Evolutionary conservation across 1,140 invertebrate genomes (phyloP), one percentile per base, ranked within the genome.

Genomic region (Arctopsyche grandis): DNA sequence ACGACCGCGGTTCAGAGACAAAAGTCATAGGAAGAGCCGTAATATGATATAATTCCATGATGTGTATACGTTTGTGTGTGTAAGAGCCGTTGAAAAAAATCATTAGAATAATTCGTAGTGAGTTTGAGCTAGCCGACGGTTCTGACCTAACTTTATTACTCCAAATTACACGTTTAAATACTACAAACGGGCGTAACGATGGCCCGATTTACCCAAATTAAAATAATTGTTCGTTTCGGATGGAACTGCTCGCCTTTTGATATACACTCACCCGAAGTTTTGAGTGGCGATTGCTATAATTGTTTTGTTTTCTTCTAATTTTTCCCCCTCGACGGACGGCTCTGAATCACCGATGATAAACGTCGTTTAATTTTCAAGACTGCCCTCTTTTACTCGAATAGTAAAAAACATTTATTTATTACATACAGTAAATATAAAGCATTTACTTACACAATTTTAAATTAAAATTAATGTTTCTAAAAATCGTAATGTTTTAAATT

Each of bases 91-190:
- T 14, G 12, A n/a, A 79, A 81, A 81, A 79, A 79, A 77, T 60
- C 52, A 79, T 81, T 81, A 73, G 77, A 79, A 81, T 79, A 81
- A 60, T 71, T 46, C 46, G 16, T 66, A 46, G 52, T 60, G 19
- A 22, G n/a, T 19, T 52, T 22, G 77, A 52, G 48, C 71, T 71
- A 75, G 58, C 60, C 63, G 80, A 78, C 77, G 21, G 52, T 66
- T 80, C 73, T 44, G 38, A 60, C 71, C 69, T 75, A 75, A 81
- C 80, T 81, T 81, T 81, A 81, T 81, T 81, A 81, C 74, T 58
- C 80, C 29, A 81, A 81, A 81, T 81, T 81, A 81, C 66, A 81
- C 69, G 74, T 66, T 74, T 81, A 79, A 81, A 81, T 81, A 79
- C 77, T 81, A 81, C 76, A 79, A 79, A 81, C 22, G 71, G 77